Conservation (phyloP, 1,140 invertebrate genomes). For the Caenorhabditis tropicalis region DNA sequence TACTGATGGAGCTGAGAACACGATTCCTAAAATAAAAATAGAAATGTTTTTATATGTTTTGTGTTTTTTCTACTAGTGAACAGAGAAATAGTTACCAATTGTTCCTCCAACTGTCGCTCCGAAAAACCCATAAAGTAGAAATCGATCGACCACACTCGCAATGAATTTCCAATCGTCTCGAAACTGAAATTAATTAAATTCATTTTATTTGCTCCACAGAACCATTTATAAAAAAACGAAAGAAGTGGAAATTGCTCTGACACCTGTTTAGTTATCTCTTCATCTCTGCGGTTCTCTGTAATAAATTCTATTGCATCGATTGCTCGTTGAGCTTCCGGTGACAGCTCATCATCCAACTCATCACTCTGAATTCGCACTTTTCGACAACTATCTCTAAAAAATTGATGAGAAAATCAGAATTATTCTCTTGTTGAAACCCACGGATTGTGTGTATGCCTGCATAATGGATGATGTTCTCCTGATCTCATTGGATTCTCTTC, state of each 20-base stretch:
- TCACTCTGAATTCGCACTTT: slow-evolving; percentile 19
- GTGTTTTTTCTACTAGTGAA: neutral
- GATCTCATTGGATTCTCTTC: slow-evolving; percentile 35
- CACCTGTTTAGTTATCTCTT: slow-evolving; percentile 51
- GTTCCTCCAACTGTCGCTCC: slow-evolving; percentile 52
- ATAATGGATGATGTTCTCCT: slow-evolving; percentile 45
- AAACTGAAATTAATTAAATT: slow-evolving; percentile 5
- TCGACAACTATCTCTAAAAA: slow-evolving; percentile 16
- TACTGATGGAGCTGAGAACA: slow-evolving; percentile 51
- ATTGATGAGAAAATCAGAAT: neutral
- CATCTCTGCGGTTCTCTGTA: slow-evolving; percentile 49
- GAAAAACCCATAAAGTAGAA: slow-evolving; percentile 49
- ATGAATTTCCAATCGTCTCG: slow-evolving; percentile 53
- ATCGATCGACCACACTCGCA: slow-evolving; percentile 46
- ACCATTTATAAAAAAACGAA: neutral
- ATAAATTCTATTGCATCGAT: slow-evolving; percentile 55
- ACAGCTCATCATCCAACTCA: slow-evolving; percentile 42
- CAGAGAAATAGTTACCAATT: neutral
- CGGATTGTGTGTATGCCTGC: slow-evolving; percentile 4
- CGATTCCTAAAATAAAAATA: slow-evolving; percentile 24
- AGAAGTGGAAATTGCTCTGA: neutral
- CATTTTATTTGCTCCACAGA: neutral
- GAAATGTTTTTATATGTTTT: no score
- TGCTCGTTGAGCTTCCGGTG: slow-evolving; percentile 50
- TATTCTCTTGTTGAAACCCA: neutral